Evolutionary conservation across 2,888 invertebrate genomes (phyloP).

Genomic region (Sphaerophoria taeniata): DNA sequence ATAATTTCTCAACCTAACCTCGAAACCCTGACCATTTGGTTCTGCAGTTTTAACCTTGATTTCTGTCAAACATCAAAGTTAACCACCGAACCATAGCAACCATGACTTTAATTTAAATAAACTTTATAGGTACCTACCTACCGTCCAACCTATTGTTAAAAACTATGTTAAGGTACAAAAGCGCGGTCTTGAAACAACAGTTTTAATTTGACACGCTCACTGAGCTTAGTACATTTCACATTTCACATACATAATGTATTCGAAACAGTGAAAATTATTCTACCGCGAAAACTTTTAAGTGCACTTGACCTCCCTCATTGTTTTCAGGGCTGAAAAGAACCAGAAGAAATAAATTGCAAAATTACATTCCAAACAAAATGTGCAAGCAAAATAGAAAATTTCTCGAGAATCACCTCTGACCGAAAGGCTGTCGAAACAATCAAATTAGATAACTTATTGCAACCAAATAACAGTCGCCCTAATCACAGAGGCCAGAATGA

Average conservation of each 20-base stretch:
- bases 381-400: no score
- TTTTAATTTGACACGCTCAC: constrained; percentile 24
- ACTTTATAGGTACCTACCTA: not conserved
- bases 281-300: constrained; percentile 1
- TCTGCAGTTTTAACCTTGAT: not conserved
- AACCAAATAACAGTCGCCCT: not conserved
- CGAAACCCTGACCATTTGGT: not conserved
- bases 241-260: not conserved
- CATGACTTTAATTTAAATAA: not conserved
- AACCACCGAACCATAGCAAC: constrained; percentile 1
- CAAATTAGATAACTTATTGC: not conserved
- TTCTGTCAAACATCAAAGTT: constrained; percentile 3
- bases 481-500: not conserved
- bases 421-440: not conserved
- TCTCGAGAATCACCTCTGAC: no score
- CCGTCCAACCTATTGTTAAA: not conserved
- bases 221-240: not conserved
- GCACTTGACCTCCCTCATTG: constrained; percentile 15
- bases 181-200: not conserved
- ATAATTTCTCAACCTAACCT: no score
- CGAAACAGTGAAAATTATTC: not conserved
- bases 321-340: not conserved
- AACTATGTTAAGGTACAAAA: not conserved
- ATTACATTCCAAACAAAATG: no score
- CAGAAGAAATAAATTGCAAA: not conserved